phyloP scores from a whole-genome alignment of 1,140 invertebrate species.

The Gryllus bimaculatus region DNA sequence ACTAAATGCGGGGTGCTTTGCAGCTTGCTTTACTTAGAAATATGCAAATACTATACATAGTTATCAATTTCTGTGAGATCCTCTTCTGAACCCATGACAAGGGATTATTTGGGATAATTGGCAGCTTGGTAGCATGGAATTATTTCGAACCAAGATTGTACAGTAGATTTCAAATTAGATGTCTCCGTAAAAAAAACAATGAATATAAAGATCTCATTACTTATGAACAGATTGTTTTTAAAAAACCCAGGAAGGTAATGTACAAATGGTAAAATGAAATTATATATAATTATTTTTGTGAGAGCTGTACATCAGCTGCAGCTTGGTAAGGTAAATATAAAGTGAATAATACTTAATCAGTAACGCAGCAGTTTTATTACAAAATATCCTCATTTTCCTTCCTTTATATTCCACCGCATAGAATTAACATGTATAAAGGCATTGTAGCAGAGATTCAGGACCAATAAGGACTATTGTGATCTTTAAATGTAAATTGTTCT shows the following conservation, averaged over 20 bases:
- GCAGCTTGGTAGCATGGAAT: slow-evolving; percentile 13
- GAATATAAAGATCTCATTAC: slow-evolving; percentile 18
- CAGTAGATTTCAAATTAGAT: slow-evolving; percentile 6
- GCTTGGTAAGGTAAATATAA: slow-evolving; percentile 16
- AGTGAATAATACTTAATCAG: slow-evolving; percentile 13
- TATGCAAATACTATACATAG: slow-evolving; percentile 10
- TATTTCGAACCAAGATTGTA: slow-evolving; percentile 9
- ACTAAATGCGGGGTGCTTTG: slow-evolving; percentile 11
- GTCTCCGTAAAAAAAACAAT: slow-evolving; percentile 12
- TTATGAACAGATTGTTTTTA: slow-evolving; percentile 16
- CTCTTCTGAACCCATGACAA: slow-evolving; percentile 12
- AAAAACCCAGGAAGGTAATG: slow-evolving; percentile 11
- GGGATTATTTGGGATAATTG: slow-evolving; percentile 11
- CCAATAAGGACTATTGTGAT: too few relatives aligned
- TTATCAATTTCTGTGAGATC: slow-evolving; percentile 8
- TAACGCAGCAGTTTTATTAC: not conserved
- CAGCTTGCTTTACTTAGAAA: slow-evolving; percentile 12
- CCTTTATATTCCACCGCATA: too few relatives aligned
- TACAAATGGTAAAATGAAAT: slow-evolving; percentile 18
- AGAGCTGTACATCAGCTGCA: slow-evolving; percentile 10
- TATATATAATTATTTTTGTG: slow-evolving; percentile 20
- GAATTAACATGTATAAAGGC: too few relatives aligned
- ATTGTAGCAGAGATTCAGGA: too few relatives aligned
- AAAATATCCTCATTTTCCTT: too few relatives aligned
- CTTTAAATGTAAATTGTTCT: too few relatives aligned